A percentile compares a stretch with the other conserved stretches of the same genome.
Evolutionary conservation across 2,888 invertebrate species (phyloP).

Genomic region (Sipha maydis): DNA sequence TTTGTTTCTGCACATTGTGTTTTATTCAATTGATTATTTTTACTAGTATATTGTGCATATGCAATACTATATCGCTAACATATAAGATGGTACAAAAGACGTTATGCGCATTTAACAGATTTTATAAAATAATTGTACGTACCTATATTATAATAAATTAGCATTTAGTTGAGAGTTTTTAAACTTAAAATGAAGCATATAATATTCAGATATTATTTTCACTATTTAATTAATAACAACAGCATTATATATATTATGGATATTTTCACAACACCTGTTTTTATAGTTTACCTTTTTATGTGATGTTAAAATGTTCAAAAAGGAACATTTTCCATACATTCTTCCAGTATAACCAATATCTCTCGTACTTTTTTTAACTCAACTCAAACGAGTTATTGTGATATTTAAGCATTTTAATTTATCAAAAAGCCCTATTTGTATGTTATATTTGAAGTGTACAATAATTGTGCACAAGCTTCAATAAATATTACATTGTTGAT

Average conservation of each 20-base stretch:
- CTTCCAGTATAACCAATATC: neutral
- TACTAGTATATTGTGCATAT: too few relatives aligned
- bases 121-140: neutral
- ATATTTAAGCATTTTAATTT: neutral
- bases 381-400: neutral
- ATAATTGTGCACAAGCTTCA: neutral
- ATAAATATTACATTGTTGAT: neutral
- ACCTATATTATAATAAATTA: neutral
- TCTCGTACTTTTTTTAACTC: neutral
- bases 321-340: neutral
- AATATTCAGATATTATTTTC: constrained; percentile 2
- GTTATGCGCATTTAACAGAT: neutral
- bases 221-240: neutral
- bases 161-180: neutral
- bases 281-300: neutral
- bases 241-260: neutral
- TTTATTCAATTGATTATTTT: neutral
- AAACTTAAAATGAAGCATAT: neutral
- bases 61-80: too few relatives aligned
- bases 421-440: neutral
- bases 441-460: neutral
- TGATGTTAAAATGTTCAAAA: constrained; percentile 11
- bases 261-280: neutral
- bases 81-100: too few relatives aligned
- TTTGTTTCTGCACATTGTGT: neutral